A percentile compares a stretch with the other conserved stretches of the same genome.
These are phyloP conservation scores for Stomatorhinus walkeri DNA, from an alignment of 2,797 vertebrate genomes.

Conservation along the genomic window DNA sequence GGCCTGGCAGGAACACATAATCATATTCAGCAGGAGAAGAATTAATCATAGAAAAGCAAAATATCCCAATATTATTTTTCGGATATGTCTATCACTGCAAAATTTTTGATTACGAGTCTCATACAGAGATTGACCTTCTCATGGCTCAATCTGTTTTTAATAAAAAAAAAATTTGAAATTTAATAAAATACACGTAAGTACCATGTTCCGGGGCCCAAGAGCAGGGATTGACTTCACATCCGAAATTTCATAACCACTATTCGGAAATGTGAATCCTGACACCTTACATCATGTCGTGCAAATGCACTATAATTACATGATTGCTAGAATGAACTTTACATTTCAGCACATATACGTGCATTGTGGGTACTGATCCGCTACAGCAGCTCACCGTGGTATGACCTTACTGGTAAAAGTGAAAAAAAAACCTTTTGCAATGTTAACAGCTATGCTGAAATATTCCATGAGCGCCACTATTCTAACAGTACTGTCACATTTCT, in stretches of 20 bases:
- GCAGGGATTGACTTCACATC: background rate
- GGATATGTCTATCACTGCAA: background rate
- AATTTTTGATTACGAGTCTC: background rate
- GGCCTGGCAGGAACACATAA: background rate
- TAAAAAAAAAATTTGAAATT: background rate
- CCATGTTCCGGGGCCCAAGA: background rate
- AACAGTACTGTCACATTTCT: background rate
- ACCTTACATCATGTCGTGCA: background rate
- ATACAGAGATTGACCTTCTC: background rate
- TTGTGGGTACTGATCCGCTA: background rate
- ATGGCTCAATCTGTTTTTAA: background rate
- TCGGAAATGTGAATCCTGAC: background rate
- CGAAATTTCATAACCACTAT: background rate
- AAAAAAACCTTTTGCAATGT: background rate
- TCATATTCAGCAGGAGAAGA: background rate
- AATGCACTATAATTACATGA: background rate
- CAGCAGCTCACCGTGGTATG: background rate
- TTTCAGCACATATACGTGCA: background rate
- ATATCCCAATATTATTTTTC: background rate
- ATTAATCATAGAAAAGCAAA: background rate
- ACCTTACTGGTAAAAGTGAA: background rate
- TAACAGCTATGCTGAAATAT: background rate
- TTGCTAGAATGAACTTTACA: background rate
- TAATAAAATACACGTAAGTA: background rate
- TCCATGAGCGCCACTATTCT: background rate